Evolutionary conservation across 2,797 vertebrate species (phyloP).

Genomic region (Cuniculus paca): DNA sequence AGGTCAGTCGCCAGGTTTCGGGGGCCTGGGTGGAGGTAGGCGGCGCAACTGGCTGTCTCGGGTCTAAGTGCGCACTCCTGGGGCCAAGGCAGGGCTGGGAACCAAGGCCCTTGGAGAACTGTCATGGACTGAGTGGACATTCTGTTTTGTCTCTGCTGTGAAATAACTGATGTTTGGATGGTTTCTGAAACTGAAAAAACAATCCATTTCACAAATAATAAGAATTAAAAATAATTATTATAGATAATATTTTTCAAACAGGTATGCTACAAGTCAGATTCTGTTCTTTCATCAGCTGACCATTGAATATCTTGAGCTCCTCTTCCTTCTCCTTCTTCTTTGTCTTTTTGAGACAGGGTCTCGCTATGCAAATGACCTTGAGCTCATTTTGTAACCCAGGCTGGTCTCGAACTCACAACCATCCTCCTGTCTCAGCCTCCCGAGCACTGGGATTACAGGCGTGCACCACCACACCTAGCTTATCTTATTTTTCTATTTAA

Average conservation of each 20-base stretch:
- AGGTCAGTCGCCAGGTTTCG: not conserved
- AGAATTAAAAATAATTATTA: not conserved
- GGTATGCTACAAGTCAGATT: not conserved
- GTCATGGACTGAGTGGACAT: rapidly evolving
- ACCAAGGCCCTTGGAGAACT: not conserved
- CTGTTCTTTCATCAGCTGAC: not conserved
- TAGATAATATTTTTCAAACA: not conserved
- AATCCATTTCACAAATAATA: not conserved
- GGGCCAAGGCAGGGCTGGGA: not conserved
- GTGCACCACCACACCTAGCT: no score
- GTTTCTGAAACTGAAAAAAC: not conserved
- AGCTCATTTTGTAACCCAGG: no score
- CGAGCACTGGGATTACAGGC: no score
- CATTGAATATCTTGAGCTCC: not conserved
- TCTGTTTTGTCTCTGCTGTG: not conserved
- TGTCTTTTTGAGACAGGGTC: no score
- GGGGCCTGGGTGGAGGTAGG: not conserved
- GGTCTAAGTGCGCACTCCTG: not conserved
- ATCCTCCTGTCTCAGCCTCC: no score
- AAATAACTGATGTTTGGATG: not conserved
- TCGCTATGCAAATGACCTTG: no score
- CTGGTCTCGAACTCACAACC: no score
- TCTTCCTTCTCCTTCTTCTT: no score
- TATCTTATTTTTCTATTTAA: not conserved
- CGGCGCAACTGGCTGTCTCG: not conserved